Evolutionary conservation across 1,140 invertebrate genomes (phyloP), one percentile per base, ranked within the genome.

Genomic region (Drosophila jambulina): DNA sequence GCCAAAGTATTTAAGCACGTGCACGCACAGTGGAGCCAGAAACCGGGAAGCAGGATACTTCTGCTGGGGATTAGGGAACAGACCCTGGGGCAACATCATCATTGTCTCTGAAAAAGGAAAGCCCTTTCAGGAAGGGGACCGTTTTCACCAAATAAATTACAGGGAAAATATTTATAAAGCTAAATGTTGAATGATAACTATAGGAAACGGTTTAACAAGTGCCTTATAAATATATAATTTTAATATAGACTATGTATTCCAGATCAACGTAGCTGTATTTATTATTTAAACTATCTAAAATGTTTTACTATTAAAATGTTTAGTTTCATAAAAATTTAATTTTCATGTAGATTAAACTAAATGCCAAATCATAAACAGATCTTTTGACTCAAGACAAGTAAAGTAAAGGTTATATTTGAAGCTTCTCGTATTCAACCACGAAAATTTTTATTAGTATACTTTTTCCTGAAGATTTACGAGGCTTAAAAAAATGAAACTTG

Each of bases 1-100:
- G 77, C 53, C 80, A 81, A 90, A 90, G 84, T 82, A 86, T 86
- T 91, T 91, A 91, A 86, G 82, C 85, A 91, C 86, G 86, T 86
- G 85, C 85, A 65, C 34, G 74, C 87, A 86, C 86, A 82, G 85
- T 90, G 85, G 75, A 36, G 58, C 81, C 74, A 61, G 19, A 13
- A 36, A 2, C 19, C 17, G 17, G 46, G 40, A 8, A 38, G 42
- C 58, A 38, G 64, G 48, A 67, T 38, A 15, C 36, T 46, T n/a
- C 23, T 69, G 68, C 36, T 25, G 68, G 51, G 49, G 62, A 61
- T 51, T 63, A 56, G n/a, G n/a, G 67, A 21, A 32, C 36, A 45
- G 57, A 19, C 53, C 49, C 45, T 25, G 56, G 74, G 51, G 75
- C 72, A 59, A 45, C 43, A 61, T 42, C n/a, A 72, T 71, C 43